Conservation (phyloP, 1,140 invertebrate genomes). For the Harpegnathos saltator region DNA sequence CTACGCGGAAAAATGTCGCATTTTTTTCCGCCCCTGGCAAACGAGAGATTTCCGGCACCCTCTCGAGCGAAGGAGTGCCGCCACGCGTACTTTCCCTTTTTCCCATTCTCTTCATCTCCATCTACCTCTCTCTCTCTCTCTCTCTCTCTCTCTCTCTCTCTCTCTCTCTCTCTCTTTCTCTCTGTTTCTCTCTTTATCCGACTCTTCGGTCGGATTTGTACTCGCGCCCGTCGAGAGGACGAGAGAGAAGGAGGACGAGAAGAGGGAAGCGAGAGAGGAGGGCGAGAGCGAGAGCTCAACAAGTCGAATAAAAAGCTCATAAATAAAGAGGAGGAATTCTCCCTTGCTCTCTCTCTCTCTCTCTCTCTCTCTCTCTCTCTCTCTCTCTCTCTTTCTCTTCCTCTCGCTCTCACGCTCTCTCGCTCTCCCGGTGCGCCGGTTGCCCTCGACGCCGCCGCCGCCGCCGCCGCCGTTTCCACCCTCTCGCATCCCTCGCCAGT, state of each 20-base stretch:
- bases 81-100: conserved; percentile 45
- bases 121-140: conserved; percentile 6
- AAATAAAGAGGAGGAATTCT: conserved; percentile 84
- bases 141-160: not conserved
- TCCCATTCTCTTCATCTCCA: conserved; percentile 53
- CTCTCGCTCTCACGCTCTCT: conserved; percentile 73
- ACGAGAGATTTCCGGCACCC: conserved; percentile 59
- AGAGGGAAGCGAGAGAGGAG: conserved; percentile 54
- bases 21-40: conserved; percentile 50
- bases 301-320: conserved; percentile 87
- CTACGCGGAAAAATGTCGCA: conserved; percentile 51
- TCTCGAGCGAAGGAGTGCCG: conserved; percentile 47
- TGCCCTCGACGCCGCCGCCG: conserved; percentile 59
- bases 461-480: conserved; percentile 60
- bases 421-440: conserved; percentile 73
- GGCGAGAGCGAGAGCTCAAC: conserved; percentile 81
- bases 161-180: conserved; percentile 19
- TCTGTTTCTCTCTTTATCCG: conserved; percentile 21
- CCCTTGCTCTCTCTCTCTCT: conserved; percentile 73
- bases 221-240: conserved; percentile 39
- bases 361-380: conserved; percentile 74
- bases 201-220: conserved; percentile 33
- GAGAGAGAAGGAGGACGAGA: conserved; percentile 48
- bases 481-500: conserved; percentile 80
- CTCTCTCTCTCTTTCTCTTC: conserved; percentile 75